A percentile compares a stretch with the other conserved stretches of the same genome.
phyloP scores from a whole-genome alignment of 2,113 vertebrate genomes.

The Pseudorectes ferrugineus region DNA sequence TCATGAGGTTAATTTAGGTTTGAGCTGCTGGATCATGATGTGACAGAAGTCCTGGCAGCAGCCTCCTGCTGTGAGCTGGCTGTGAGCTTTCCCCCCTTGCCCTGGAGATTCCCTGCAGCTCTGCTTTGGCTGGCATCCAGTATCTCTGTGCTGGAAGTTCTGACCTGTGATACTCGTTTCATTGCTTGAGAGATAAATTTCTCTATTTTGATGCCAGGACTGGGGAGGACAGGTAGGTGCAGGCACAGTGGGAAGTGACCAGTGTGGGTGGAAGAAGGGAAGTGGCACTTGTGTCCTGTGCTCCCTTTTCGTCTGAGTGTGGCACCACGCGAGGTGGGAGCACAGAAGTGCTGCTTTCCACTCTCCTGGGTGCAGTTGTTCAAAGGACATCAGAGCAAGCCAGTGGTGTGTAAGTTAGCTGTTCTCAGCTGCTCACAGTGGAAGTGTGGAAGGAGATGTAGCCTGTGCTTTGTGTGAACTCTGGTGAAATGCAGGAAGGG shows the following conservation, averaged over 20 bases:
- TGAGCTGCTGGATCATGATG: background rate
- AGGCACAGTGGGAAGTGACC: background rate
- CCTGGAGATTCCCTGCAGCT: background rate
- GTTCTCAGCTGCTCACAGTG: background rate
- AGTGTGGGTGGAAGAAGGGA: background rate
- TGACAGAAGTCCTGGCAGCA: background rate
- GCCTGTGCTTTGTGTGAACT: accelerated
- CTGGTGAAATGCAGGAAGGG: background rate
- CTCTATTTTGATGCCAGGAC: background rate
- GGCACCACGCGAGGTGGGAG: accelerated
- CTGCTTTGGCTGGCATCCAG: background rate
- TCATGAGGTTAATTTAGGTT: background rate
- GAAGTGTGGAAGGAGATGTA: background rate
- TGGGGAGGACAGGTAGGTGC: background rate
- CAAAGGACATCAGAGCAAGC: background rate
- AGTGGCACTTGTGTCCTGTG: background rate
- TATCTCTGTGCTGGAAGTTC: background rate
- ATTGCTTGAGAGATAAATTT: background rate
- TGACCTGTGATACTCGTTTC: accelerated
- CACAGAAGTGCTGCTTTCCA: background rate
- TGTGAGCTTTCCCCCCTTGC: background rate
- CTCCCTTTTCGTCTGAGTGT: background rate
- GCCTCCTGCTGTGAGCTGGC: background rate
- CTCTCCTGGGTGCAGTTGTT: background rate
- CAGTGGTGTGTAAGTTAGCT: background rate